Percentiles rank a stretch among this genome's conserved stretches.
Evolutionary conservation across 2,797 vertebrate genomes (phyloP).

Genomic region (Pseudomugil tenellus): DNA sequence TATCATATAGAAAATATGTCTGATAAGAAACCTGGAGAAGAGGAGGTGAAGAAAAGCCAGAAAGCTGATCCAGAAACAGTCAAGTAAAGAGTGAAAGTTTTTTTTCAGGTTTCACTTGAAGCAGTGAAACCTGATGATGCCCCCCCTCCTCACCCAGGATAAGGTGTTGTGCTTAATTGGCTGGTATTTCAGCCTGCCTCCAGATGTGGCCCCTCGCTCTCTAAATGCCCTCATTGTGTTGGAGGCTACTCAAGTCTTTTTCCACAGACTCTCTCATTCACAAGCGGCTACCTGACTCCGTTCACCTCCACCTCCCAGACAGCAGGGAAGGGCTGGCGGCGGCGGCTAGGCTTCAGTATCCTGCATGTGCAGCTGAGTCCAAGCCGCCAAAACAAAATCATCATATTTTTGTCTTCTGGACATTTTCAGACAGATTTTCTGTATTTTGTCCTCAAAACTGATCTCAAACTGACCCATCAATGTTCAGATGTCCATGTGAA

Average conservation of each 20-base stretch:
- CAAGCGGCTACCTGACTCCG: slow-evolving; percentile 55
- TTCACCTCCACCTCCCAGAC: slow-evolving; percentile 53
- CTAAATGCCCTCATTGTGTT: slow-evolving; percentile 66
- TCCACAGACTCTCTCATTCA: slow-evolving; percentile 58
- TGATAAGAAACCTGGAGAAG: background rate
- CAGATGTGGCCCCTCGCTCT: slow-evolving; percentile 54
- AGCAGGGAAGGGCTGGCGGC: background rate
- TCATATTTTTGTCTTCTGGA: too few relatives aligned
- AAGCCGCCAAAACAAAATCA: slow-evolving; percentile 7
- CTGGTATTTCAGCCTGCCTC: slow-evolving; percentile 50
- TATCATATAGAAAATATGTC: background rate
- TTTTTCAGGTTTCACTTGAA: background rate
- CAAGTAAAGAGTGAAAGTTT: slow-evolving; percentile 1
- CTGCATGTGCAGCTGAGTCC: slow-evolving; percentile 2
- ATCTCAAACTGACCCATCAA: too few relatives aligned
- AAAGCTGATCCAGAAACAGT: background rate
- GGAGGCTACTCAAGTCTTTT: slow-evolving; percentile 29
- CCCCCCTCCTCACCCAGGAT: slow-evolving; percentile 3
- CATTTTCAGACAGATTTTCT: too few relatives aligned
- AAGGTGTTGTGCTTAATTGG: slow-evolving; percentile 65
- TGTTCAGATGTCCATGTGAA: too few relatives aligned
- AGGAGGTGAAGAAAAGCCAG: too few relatives aligned
- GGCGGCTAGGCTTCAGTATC: slow-evolving; percentile 15
- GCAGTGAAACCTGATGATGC: slow-evolving; percentile 17
- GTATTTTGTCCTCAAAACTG: too few relatives aligned